These are phyloP conservation scores for Antennarius striatus DNA, from an alignment of 2,113 vertebrate species.

Conservation along the genomic window DNA sequence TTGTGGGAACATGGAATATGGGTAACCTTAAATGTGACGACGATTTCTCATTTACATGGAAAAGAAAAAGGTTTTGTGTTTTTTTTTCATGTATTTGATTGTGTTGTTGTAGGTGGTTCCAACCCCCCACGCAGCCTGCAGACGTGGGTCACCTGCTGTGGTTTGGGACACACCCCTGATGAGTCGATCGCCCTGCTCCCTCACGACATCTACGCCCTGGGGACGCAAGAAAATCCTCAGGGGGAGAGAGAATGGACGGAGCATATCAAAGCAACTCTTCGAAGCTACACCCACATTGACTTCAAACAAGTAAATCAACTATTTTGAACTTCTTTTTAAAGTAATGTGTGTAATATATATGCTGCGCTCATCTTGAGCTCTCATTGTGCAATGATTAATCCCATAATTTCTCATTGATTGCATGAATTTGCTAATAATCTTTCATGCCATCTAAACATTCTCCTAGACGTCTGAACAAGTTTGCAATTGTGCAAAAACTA, in stretches of 20 bases:
- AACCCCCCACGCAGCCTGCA: slow-evolving; percentile 82
- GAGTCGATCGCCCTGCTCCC: slow-evolving; percentile 79
- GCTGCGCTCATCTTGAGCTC: no score
- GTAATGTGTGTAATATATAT: no score
- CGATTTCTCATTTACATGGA: neutral
- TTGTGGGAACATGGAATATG: slow-evolving; percentile 90
- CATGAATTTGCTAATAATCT: no score
- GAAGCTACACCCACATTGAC: slow-evolving; percentile 80
- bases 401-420: no score
- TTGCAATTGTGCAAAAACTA: neutral
- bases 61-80: neutral
- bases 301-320: slow-evolving; percentile 80
- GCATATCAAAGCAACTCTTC: slow-evolving; percentile 80
- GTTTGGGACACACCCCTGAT: slow-evolving; percentile 81
- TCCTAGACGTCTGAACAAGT: neutral
- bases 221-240: slow-evolving; percentile 89
- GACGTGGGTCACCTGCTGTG: slow-evolving; percentile 86
- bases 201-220: slow-evolving; percentile 86
- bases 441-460: neutral
- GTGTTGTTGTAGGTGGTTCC: slow-evolving; percentile 74
- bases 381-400: no score
- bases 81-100: neutral
- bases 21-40: slow-evolving; percentile 70
- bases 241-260: slow-evolving; percentile 90
- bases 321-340: neutral